Base-by-base conservation (phyloP, 2,888 invertebrate genomes). In the Chymomyza amoena region DNA sequence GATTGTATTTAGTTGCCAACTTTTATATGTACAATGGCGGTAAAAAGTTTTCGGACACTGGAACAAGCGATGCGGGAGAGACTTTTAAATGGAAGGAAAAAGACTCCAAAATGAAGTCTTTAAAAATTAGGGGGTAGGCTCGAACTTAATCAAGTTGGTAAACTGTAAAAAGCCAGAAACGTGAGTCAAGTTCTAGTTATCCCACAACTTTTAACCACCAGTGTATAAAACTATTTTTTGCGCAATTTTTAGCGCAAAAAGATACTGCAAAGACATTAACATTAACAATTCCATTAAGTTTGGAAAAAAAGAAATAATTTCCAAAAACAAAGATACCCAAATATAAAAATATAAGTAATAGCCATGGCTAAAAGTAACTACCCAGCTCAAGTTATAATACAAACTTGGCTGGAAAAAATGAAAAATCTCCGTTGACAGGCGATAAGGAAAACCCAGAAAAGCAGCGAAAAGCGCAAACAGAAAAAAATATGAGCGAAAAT, bases 251-350 rank as follows among this genome's bases (percentile, higher is more conserved):
- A 9, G 15, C n/a, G 56, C 39, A 5, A 32, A 4, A 5, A 36
- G 10, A 25, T 52, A 57, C 64, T 18, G 36, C 50, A 66, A 63
- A 63, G 62, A 36, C 67, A 77, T 77, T 72, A 72, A 75, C 78
- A 79, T 83, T 85, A 77, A 83, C 76, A 83, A 84, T 84, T 88
- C 81, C 81, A 87, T 84, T 84, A 86, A 67, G 74, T 73, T 68
- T n/a, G n/a, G 78, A 73, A 62, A 79, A 63, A 66, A 25, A 68
- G 64, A 61, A 54, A 71, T 61, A 54, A 69, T 32, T 6, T 32
- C 2, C 67, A 36, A 60, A 28, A 68, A 52, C 70, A 45, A 77
- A 70, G 61, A 62, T 16, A 2, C 15, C 4, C 62, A 16, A 20
- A 28, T 6, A 32, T 32, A 52, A 16, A 36, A 20, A 18, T 25